Evolutionary conservation across 2,888 invertebrate species (phyloP).

Genomic region (Tolmerus cingulatus): DNA sequence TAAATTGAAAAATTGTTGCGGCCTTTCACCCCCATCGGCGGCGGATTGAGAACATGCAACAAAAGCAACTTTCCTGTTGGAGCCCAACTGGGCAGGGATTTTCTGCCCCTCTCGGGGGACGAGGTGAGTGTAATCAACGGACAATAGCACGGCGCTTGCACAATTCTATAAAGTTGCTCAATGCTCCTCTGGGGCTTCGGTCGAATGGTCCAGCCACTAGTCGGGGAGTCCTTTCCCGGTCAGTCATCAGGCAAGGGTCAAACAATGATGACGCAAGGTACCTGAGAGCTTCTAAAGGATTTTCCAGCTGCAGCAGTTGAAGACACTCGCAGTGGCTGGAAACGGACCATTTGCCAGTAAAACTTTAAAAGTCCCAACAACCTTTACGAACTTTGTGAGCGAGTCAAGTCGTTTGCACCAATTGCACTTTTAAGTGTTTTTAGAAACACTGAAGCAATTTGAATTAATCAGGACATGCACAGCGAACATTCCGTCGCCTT

Average conservation of each 20-base stretch:
- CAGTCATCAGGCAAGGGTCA: slow-evolving; percentile 2
- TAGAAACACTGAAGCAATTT: neutral
- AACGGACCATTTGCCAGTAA: neutral
- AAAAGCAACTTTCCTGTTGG: neutral
- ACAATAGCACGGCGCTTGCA: slow-evolving; percentile 22
- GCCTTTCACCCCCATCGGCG: neutral
- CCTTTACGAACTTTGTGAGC: neutral
- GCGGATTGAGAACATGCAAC: neutral
- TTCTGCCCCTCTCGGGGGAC: neutral
- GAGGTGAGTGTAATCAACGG: neutral
- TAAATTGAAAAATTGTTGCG: slow-evolving; percentile 39
- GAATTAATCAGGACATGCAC: neutral
- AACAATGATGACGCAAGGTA: neutral
- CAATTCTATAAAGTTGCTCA: slow-evolving; percentile 13
- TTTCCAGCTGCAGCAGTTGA: neutral
- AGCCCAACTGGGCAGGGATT: neutral
- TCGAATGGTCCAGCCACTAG: neutral
- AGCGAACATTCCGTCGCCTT: neutral
- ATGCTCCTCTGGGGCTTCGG: neutral
- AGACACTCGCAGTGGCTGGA: neutral
- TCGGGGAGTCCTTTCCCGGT: neutral
- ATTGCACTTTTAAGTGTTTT: neutral
- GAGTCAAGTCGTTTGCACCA: neutral
- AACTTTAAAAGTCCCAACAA: neutral
- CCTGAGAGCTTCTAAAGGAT: neutral